These are phyloP conservation scores for Strigamia transsilvanica DNA, from an alignment of 2,888 invertebrate genomes.

Conservation along the genomic window DNA sequence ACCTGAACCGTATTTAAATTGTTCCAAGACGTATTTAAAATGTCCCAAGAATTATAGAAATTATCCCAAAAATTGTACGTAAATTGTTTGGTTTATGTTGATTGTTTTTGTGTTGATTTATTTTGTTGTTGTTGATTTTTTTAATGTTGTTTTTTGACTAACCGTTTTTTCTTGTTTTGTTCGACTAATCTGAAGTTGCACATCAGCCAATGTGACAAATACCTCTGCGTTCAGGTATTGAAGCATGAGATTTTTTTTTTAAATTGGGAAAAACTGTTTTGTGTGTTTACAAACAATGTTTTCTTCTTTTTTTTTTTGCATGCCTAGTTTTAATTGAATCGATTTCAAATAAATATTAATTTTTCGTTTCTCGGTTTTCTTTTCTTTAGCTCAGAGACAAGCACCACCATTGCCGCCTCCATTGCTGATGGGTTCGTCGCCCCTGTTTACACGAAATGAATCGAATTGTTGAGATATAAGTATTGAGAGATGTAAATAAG, in stretches of 20 bases:
- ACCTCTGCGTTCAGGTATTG: slow-evolving; percentile 42
- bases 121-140: not conserved
- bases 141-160: slow-evolving; percentile 29
- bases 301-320: slow-evolving; percentile 17
- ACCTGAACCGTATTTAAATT: slow-evolving; percentile 72
- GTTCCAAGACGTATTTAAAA: slow-evolving; percentile 60
- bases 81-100: not conserved
- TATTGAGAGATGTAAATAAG: slow-evolving; percentile 25
- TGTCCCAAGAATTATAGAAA: too few species aligned
- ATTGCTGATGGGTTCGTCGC: slow-evolving; percentile 67
- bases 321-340: not conserved
- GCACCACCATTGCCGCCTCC: slow-evolving; percentile 72
- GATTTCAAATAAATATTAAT: not conserved
- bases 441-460: slow-evolving; percentile 2
- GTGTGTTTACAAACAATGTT: not conserved
- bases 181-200: slow-evolving; percentile 59
- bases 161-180: slow-evolving; percentile 53
- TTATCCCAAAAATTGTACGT: slow-evolving; percentile 64
- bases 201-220: slow-evolving; percentile 54
- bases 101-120: not conserved
- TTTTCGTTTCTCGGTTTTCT: not conserved
- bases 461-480: slow-evolving; percentile 17
- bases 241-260: not conserved
- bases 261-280: not conserved
- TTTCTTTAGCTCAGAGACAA: slow-evolving; percentile 65